Percentiles rank a stretch among this genome's conserved stretches.
phyloP scores from a whole-genome alignment of 2,113 vertebrate genomes.

The Podarcis cretensis region DNA sequence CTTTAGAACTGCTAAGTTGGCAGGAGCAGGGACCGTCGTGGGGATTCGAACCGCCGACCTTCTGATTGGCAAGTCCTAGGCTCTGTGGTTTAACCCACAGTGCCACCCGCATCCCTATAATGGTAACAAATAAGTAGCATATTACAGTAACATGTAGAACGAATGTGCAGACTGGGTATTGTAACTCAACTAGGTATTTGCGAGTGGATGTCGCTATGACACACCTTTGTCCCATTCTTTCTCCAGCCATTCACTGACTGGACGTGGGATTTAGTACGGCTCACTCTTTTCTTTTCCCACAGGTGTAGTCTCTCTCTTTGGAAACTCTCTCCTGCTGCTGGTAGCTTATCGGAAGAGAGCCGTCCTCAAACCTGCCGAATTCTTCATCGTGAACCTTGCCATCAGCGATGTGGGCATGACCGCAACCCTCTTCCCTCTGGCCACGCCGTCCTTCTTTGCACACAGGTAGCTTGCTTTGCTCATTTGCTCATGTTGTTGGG shows the following conservation, averaged over 20 bases:
- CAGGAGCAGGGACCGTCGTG: too few relatives aligned
- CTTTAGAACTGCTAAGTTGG: too few relatives aligned
- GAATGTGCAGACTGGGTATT: too few relatives aligned
- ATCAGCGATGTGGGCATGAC: slow-evolving; percentile 88
- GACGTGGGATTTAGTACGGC: background rate
- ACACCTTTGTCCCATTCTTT: background rate
- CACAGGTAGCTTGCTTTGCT: slow-evolving; percentile 79
- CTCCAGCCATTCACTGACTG: background rate
- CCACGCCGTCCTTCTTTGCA: slow-evolving; percentile 80
- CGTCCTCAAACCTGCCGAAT: slow-evolving; percentile 85
- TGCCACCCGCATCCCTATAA: too few relatives aligned
- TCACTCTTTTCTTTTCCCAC: background rate
- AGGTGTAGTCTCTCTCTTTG: slow-evolving; percentile 75
- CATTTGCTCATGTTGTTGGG: too few relatives aligned
- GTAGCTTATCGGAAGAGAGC: slow-evolving; percentile 85
- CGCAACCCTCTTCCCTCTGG: slow-evolving; percentile 80
- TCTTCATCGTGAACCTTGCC: slow-evolving; percentile 86
- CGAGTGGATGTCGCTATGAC: too few relatives aligned
- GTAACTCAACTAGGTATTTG: too few relatives aligned
- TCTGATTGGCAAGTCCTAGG: too few relatives aligned
- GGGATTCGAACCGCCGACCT: too few relatives aligned
- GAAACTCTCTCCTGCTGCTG: slow-evolving; percentile 83
- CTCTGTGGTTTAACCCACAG: too few relatives aligned
- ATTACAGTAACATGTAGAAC: too few relatives aligned
- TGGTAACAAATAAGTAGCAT: too few relatives aligned